phyloP scores from a whole-genome alignment of 1,140 invertebrate genomes.

The Calephelis nemesis region DNA sequence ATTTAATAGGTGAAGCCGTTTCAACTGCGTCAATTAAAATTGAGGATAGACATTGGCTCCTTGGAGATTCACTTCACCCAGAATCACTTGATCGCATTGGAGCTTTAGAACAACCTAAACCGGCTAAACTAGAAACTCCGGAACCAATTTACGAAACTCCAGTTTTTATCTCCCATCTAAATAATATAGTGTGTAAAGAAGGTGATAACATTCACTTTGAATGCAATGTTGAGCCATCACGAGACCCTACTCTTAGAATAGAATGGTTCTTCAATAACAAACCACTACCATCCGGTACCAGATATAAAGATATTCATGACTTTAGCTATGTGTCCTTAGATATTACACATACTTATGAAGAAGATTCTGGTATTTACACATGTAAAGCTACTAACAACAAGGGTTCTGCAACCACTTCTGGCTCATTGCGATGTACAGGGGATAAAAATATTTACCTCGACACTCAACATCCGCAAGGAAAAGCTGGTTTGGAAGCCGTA shows the following conservation, averaged over 20 bases:
- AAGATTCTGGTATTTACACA: slow-evolving; percentile 94
- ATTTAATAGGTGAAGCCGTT: slow-evolving; percentile 93
- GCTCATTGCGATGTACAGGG: slow-evolving; percentile 89
- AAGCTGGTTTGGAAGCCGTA: slow-evolving; percentile 91
- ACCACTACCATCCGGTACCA: slow-evolving; percentile 87
- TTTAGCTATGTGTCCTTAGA: slow-evolving; percentile 94
- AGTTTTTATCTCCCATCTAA: slow-evolving; percentile 93
- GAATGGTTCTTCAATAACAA: slow-evolving; percentile 95
- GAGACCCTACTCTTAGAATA: slow-evolving; percentile 96
- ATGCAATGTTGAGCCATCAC: slow-evolving; percentile 95
- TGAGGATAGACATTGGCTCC: slow-evolving; percentile 91
- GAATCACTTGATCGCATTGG: slow-evolving; percentile 93
- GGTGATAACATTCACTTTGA: slow-evolving; percentile 96
- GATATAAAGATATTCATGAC: slow-evolving; percentile 92
- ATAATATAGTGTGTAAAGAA: slow-evolving; percentile 94
- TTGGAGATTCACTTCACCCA: slow-evolving; percentile 94
- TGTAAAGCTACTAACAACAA: slow-evolving; percentile 95
- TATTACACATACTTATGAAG: slow-evolving; percentile 88
- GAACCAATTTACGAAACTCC: slow-evolving; percentile 91
- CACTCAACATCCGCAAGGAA: slow-evolving; percentile 94
- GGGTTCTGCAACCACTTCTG: slow-evolving; percentile 92
- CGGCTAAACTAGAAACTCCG: slow-evolving; percentile 81
- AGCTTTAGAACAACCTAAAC: slow-evolving; percentile 89
- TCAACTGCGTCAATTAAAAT: slow-evolving; percentile 95
- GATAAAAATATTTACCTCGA: slow-evolving; percentile 89